Base-by-base conservation (phyloP, 2,888 invertebrate species). In the Suillia variegata region DNA sequence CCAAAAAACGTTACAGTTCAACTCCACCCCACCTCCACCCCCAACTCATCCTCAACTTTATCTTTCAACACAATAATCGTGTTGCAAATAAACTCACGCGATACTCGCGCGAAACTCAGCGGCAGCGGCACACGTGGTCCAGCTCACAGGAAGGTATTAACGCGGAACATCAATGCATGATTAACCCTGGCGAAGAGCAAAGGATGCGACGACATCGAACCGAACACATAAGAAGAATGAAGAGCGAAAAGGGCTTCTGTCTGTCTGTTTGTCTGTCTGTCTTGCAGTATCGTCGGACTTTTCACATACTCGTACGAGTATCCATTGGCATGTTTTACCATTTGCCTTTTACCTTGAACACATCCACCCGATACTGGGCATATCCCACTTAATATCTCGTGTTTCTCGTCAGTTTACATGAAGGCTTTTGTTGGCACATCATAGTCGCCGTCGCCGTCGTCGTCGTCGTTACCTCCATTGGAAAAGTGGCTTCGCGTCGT, bases 81-180 rank as follows among this genome's bases (percentile, higher is more conserved):
- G n/a, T n/a, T n/a, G n/a, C n/a, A n/a, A n/a, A 13, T 38, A 38
- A 8, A 13, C 38, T 5, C 38, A 38, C 38, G 38, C 38, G 38
- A 45, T 45, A 18, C 18, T 38, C 38, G n/a, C 38, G 38, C 38
- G 4, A n/a, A 13, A 20, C 18, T 17, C 17, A 6, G 17, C 20
- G 17, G 3, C 17, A 17, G 18, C 15, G 38, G 62, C 75, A 75
- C 80, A 80, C 79, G 79, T 80, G 80, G 79, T 78, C 71, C 73
- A 71, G 74, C 77, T 80, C 80, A 79, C 80, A 80, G 78, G 80
- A 75, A 80, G 79, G 80, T 80, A 81, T 80, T 80, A 80, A 75
- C 77, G 79, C 78, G 79, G 74, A 77, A 77, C 79, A 79, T 69
- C 75, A 72, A 72, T 77, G 79, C 78, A 78, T 77, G 79, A 79